These are phyloP conservation scores for Hyppa rectilinea DNA, from an alignment of 2,888 invertebrate genomes.

Conservation along the genomic window DNA sequence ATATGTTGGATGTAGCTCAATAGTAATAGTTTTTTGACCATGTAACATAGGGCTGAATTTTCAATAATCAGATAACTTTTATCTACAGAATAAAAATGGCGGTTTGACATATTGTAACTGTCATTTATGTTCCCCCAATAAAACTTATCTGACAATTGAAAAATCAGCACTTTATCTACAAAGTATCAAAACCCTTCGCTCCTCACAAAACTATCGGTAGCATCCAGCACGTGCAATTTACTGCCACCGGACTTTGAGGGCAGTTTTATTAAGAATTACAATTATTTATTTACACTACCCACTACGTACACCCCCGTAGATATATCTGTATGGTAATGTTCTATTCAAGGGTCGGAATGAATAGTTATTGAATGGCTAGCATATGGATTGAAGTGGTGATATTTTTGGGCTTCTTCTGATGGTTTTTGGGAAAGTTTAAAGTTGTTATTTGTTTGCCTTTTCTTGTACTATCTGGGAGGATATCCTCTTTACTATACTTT, in stretches of 20 bases:
- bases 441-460: too few species aligned
- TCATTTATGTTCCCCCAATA: too few species aligned
- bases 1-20: too few species aligned
- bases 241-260: conserved; percentile 77
- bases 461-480: too few species aligned
- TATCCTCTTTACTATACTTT: too few species aligned
- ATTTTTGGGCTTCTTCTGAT: conserved; percentile 3
- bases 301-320: conserved; percentile 51
- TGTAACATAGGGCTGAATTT: too few species aligned
- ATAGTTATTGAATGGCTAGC: conserved; percentile 56
- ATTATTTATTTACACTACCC: conserved; percentile 86
- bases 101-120: too few species aligned
- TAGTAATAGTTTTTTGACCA: too few species aligned
- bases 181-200: conserved; percentile 71
- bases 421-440: neutral
- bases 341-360: conserved; percentile 54
- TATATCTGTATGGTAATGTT: conserved; percentile 74
- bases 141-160: too few species aligned
- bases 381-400: conserved; percentile 38
- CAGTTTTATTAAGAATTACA: conserved; percentile 89
- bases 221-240: conserved; percentile 83
- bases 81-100: too few species aligned
- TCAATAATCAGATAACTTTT: too few species aligned
- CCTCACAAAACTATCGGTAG: conserved; percentile 64
- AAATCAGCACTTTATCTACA: too few species aligned